A percentile compares a stretch with the other conserved stretches of the same genome.
phyloP scores from a whole-genome alignment of 2,113 vertebrate species.

The Nerophis ophidion region DNA sequence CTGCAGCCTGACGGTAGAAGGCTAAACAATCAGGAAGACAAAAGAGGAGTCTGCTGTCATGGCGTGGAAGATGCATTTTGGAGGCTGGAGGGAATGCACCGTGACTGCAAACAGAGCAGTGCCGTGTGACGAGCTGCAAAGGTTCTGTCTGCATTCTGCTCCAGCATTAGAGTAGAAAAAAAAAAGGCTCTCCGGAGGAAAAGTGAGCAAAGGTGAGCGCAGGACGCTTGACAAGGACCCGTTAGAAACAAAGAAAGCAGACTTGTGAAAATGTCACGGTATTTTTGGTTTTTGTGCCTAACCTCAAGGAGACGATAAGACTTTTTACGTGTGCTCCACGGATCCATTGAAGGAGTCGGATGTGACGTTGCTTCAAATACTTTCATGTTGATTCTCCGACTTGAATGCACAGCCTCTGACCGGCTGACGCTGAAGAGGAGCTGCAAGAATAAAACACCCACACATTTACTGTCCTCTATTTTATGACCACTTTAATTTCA shows the following conservation, averaged over 20 bases:
- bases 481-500: too few species aligned
- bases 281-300: background rate
- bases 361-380: background rate
- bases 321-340: background rate
- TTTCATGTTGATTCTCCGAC: background rate
- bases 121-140: constrained; percentile 2
- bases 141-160: constrained; percentile 12
- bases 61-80: constrained; percentile 4
- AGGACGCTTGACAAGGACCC: constrained; percentile 7
- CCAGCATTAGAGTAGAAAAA: background rate
- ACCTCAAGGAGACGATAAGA: background rate
- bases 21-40: constrained; percentile 38
- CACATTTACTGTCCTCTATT: too few species aligned
- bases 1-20: constrained; percentile 32
- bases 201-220: background rate
- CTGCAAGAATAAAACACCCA: background rate
- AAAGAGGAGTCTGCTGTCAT: constrained; percentile 15
- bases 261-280: constrained; percentile 6
- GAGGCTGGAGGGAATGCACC: background rate
- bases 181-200: background rate
- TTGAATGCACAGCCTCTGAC: background rate
- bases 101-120: constrained; percentile 2
- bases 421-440: background rate
- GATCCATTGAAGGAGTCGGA: constrained; percentile 2
- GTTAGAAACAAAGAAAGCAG: constrained; percentile 15